Evolutionary conservation across 2,888 invertebrate species (phyloP).

Genomic region (Xanthorhoe spadicearia): DNA sequence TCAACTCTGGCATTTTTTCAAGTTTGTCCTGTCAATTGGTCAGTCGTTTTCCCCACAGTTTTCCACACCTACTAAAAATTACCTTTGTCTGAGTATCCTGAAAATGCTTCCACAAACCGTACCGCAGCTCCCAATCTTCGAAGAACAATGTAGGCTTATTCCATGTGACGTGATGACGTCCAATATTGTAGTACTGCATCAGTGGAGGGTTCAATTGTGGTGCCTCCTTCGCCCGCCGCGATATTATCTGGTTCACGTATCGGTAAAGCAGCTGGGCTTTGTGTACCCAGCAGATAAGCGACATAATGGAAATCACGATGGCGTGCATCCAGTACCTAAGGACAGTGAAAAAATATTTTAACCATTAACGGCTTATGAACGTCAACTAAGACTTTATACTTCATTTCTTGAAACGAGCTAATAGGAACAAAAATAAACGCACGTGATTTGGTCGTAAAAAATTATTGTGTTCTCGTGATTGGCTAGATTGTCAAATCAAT

Average conservation of each 20-base stretch:
- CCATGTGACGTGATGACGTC: conserved; percentile 84
- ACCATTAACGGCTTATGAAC: not conserved
- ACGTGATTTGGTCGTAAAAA: too few relatives aligned
- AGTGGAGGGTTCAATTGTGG: conserved; percentile 87
- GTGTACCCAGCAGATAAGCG: conserved; percentile 86
- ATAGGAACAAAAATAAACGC: too few relatives aligned
- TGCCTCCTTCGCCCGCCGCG: conserved; percentile 84
- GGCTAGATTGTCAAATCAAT: too few relatives aligned
- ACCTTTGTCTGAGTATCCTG: conserved; percentile 51
- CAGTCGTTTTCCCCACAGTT: too few relatives aligned
- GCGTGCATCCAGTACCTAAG: conserved; percentile 85
- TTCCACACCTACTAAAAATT: not conserved
- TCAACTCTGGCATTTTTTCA: too few relatives aligned
- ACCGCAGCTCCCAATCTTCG: conserved; percentile 87
- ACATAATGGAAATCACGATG: conserved; percentile 84
- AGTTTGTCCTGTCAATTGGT: too few relatives aligned
- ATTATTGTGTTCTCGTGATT: too few relatives aligned
- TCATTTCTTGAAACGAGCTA: too few relatives aligned
- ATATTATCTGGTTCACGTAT: conserved; percentile 84
- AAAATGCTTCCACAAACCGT: conserved; percentile 87
- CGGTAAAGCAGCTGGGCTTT: conserved; percentile 82
- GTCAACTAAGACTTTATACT: too few relatives aligned
- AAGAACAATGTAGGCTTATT: conserved; percentile 86
- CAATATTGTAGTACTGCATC: conserved; percentile 79
- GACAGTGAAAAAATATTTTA: not conserved